Percentiles rank a stretch among this genome's conserved stretches.
Evolutionary conservation across 2,797 vertebrate species (phyloP).

Genomic region (Microctenopoma steveboyesi): DNA sequence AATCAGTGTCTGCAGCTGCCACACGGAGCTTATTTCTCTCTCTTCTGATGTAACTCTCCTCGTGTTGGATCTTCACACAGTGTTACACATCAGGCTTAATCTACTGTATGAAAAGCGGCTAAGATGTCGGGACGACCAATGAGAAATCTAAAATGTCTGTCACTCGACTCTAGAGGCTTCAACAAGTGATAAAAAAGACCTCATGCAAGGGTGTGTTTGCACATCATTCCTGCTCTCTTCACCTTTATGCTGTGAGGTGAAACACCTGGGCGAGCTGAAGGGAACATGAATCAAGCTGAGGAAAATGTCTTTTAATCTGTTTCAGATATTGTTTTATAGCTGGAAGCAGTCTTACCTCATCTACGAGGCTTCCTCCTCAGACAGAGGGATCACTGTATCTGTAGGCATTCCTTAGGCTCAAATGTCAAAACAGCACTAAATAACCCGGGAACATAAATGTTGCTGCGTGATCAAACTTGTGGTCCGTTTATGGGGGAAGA

Average conservation of each 20-base stretch:
- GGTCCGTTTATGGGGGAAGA: conserved; percentile 49
- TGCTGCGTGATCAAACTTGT: conserved; percentile 57
- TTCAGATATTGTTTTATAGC: conserved; percentile 87
- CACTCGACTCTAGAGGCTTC: conserved; percentile 32
- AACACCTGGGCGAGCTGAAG: conserved; percentile 82
- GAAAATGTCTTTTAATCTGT: conserved; percentile 85
- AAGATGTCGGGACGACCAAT: conserved; percentile 35
- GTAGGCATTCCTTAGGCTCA: conserved; percentile 81
- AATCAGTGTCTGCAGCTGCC: conserved; percentile 54
- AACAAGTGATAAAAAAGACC: conserved; percentile 28
- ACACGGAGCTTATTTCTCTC: conserved; percentile 31
- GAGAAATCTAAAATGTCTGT: conserved; percentile 41
- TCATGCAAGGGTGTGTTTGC: conserved; percentile 45
- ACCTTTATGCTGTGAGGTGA: conserved; percentile 60
- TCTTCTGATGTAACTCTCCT: conserved; percentile 45
- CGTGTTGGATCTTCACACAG: conserved; percentile 41
- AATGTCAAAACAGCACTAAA: conserved; percentile 87
- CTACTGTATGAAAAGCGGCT: conserved; percentile 30
- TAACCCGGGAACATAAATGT: conserved; percentile 69
- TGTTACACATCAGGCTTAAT: conserved; percentile 40
- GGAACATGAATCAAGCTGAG: conserved; percentile 74
- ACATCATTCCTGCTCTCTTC: conserved; percentile 49
- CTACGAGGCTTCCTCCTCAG: conserved; percentile 75
- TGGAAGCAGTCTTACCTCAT: conserved; percentile 85
- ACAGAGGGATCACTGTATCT: conserved; percentile 79